Evolutionary conservation across 2,888 invertebrate species (phyloP).

Genomic region (Dicyrtomina minuta): DNA sequence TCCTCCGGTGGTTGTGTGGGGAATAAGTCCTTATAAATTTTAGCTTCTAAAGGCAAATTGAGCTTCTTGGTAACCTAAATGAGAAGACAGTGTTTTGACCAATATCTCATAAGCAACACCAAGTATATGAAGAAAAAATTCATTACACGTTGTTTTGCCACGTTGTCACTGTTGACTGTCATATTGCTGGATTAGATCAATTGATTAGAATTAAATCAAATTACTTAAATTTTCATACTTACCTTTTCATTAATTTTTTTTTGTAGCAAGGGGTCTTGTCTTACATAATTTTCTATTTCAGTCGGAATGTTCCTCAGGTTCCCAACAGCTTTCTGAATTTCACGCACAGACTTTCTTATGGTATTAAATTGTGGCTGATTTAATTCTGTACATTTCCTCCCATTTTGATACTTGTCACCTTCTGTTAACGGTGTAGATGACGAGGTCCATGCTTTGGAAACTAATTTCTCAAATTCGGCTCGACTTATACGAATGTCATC

Average conservation of each 20-base stretch:
- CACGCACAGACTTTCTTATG: not conserved
- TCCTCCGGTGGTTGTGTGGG: slow-evolving; percentile 14
- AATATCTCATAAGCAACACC: not conserved
- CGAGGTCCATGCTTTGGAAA: slow-evolving; percentile 4
- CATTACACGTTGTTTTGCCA: too few relatives aligned
- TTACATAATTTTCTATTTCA: slow-evolving; percentile 2
- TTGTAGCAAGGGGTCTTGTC: slow-evolving; percentile 1
- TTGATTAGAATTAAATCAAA: too few relatives aligned
- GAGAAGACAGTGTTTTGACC: not conserved
- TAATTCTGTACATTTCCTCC: slow-evolving; percentile 25
- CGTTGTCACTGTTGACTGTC: too few relatives aligned
- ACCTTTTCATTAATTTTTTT: slow-evolving; percentile 12
- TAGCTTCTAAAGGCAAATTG: slow-evolving; percentile 11
- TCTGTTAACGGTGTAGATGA: not conserved
- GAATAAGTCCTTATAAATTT: slow-evolving; percentile 19
- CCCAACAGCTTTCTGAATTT: slow-evolving; percentile 18
- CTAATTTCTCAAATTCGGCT: slow-evolving; percentile 21
- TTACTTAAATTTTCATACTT: not conserved
- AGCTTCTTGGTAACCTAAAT: slow-evolving; percentile 20
- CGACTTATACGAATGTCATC: slow-evolving; percentile 18
- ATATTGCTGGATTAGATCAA: too few relatives aligned
- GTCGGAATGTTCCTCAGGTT: slow-evolving; percentile 20
- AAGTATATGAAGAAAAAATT: not conserved
- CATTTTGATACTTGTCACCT: not conserved
- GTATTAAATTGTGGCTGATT: slow-evolving; percentile 22